Conservation (phyloP, 2,888 invertebrate genomes). For the Drosophila gaucha region DNA sequence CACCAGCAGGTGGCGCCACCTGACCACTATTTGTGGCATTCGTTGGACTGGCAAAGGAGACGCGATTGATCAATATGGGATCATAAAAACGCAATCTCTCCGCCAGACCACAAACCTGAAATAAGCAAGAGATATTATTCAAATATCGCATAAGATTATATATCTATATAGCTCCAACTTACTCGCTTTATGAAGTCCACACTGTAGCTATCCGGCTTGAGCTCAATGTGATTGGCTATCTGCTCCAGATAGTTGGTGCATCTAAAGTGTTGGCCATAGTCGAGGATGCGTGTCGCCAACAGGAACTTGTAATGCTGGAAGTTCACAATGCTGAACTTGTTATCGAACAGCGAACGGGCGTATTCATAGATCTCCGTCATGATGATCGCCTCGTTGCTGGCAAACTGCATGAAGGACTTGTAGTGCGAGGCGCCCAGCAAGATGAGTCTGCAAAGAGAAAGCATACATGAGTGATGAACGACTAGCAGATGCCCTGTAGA, state of each 20-base stretch:
- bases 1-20: conserved; percentile 31
- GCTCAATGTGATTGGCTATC: conserved; percentile 88
- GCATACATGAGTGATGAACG: not conserved
- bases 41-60: conserved; percentile 69
- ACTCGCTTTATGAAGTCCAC: conserved; percentile 65
- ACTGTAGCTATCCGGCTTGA: conserved; percentile 60
- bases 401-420: conserved; percentile 88
- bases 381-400: conserved; percentile 93
- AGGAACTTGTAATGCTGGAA: conserved; percentile 95
- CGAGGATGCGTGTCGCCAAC: conserved; percentile 91
- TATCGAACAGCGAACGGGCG: conserved; percentile 92
- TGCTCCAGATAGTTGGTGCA: conserved; percentile 90
- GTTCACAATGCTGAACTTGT: conserved; percentile 89
- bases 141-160: not conserved
- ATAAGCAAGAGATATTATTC: not conserved
- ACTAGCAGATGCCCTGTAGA: not conserved
- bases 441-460: conserved; percentile 87
- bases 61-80: conserved; percentile 84
- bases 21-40: conserved; percentile 46
- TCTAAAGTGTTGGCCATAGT: conserved; percentile 91
- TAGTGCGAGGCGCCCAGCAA: conserved; percentile 92
- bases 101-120: conserved; percentile 85
- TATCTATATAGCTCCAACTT: not conserved
- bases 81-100: conserved; percentile 90
- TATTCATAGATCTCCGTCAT: conserved; percentile 98